phyloP scores from a whole-genome alignment of 2,113 vertebrate genomes.

The Morone saxatilis region DNA sequence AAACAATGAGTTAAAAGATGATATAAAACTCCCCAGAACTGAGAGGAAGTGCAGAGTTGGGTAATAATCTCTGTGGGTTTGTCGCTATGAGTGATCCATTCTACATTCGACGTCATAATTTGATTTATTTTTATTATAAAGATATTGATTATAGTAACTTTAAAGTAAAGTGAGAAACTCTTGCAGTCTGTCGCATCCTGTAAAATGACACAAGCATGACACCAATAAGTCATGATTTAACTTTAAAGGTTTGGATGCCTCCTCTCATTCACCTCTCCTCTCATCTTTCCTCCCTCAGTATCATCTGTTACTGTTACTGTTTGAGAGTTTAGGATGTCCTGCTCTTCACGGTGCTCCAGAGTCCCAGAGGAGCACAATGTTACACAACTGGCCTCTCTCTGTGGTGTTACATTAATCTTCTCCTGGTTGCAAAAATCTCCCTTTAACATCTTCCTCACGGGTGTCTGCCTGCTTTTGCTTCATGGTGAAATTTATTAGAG shows the following conservation, averaged over 20 bases:
- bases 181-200: neutral
- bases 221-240: constrained; percentile 21
- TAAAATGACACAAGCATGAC: constrained; percentile 9
- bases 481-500: constrained; percentile 49
- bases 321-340: constrained; percentile 47
- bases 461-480: constrained; percentile 62
- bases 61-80: constrained; percentile 5
- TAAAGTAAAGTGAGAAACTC: neutral
- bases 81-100: neutral
- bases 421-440: constrained; percentile 57
- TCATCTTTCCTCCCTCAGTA: constrained; percentile 1
- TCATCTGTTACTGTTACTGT: constrained; percentile 39
- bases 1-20: neutral
- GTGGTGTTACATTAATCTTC: constrained; percentile 58
- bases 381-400: constrained; percentile 43
- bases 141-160: neutral
- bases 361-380: constrained; percentile 49
- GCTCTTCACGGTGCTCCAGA: constrained; percentile 30
- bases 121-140: neutral
- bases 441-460: constrained; percentile 69
- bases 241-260: constrained; percentile 8
- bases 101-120: neutral
- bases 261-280: constrained; percentile 1
- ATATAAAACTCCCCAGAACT: neutral
- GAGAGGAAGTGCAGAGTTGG: neutral